These are phyloP conservation scores for Andrena fulva DNA, from an alignment of 2,888 invertebrate genomes.

Conservation along the genomic window DNA sequence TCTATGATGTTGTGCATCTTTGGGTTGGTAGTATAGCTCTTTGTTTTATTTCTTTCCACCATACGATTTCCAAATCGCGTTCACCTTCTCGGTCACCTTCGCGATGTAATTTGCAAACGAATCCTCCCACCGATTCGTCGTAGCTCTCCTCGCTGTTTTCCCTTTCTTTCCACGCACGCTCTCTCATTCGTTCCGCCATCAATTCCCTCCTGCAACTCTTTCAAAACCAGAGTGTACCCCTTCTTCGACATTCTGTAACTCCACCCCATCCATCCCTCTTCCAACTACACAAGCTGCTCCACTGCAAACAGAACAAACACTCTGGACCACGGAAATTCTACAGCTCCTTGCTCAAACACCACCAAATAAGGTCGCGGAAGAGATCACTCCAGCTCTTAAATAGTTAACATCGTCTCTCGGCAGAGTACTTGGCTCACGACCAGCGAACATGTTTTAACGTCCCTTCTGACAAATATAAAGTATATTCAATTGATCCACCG, in stretches of 20 bases:
- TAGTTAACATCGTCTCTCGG: constrained; percentile 26
- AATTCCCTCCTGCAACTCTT: constrained; percentile 30
- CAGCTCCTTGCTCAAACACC: not conserved
- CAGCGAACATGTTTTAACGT: constrained; percentile 55
- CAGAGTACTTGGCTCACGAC: constrained; percentile 4
- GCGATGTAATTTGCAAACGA: constrained; percentile 38
- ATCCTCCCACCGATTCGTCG: constrained; percentile 29
- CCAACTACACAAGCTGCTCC: constrained; percentile 3
- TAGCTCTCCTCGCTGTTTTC: constrained; percentile 16
- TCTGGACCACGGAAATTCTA: constrained; percentile 16
- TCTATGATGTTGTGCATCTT: constrained; percentile 79
- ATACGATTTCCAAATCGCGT: constrained; percentile 58
- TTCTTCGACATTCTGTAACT: not conserved
- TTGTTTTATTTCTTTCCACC: constrained; percentile 48
- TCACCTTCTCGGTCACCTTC: constrained; percentile 55
- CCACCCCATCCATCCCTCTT: not conserved
- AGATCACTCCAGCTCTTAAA: constrained; percentile 41
- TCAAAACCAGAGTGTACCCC: constrained; percentile 14
- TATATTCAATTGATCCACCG: constrained; percentile 13
- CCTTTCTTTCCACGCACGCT: constrained; percentile 32
- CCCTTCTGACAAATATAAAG: constrained; percentile 49
- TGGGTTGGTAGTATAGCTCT: constrained; percentile 70
- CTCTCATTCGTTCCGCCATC: constrained; percentile 13
- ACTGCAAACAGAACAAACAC: not conserved
- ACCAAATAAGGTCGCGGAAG: not conserved